Conservation (phyloP, 2,113 vertebrate species). For the Pachypanchax playfairii region DNA sequence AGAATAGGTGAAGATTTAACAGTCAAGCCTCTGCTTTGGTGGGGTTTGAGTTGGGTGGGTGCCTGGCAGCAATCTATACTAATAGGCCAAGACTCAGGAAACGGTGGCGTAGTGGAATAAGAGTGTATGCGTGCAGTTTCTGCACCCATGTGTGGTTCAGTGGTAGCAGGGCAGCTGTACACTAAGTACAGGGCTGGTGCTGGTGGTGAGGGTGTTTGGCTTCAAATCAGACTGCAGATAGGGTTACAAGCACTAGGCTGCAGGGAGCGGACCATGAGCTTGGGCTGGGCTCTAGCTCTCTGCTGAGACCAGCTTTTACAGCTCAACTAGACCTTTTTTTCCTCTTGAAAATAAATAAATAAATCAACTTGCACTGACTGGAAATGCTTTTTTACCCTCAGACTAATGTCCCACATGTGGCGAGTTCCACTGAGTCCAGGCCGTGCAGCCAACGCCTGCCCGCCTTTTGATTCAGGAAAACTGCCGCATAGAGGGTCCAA, state of each 20-base stretch:
- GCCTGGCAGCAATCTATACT: slow-evolving; percentile 41
- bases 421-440: slow-evolving; percentile 56
- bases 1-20: slow-evolving; percentile 31
- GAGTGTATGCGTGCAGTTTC: slow-evolving; percentile 47
- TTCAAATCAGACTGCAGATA: slow-evolving; percentile 59
- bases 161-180: slow-evolving; percentile 67
- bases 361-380: slow-evolving; percentile 30
- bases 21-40: slow-evolving; percentile 36
- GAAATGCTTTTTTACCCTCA: slow-evolving; percentile 62
- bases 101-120: slow-evolving; percentile 79
- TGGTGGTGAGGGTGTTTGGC: slow-evolving; percentile 77
- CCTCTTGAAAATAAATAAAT: background rate
- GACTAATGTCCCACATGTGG: slow-evolving; percentile 66
- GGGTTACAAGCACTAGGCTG: slow-evolving; percentile 68
- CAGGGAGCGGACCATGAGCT: slow-evolving; percentile 59
- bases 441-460: slow-evolving; percentile 31
- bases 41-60: slow-evolving; percentile 34
- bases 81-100: slow-evolving; percentile 72
- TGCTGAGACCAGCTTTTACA: slow-evolving; percentile 54
- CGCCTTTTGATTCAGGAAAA: slow-evolving; percentile 43
- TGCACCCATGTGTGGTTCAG: slow-evolving; percentile 67
- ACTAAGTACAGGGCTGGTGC: slow-evolving; percentile 76
- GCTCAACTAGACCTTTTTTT: slow-evolving; percentile 40
- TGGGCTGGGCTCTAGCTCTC: slow-evolving; percentile 64
- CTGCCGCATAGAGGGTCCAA: slow-evolving; percentile 33